Conservation (phyloP, 35 echinoderm and acorn worm species). For the Lytechinus pictus region DNA sequence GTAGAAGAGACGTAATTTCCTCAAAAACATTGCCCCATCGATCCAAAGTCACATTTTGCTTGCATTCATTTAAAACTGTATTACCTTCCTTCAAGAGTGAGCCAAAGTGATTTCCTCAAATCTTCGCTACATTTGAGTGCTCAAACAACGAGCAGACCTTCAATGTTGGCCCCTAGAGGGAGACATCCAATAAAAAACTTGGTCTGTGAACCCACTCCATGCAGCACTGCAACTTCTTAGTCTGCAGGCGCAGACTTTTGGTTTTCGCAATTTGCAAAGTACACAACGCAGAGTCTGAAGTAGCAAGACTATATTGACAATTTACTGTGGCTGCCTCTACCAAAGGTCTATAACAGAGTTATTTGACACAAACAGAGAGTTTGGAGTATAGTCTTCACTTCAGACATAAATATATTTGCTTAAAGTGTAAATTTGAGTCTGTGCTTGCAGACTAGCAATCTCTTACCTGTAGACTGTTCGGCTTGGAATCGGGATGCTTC, state of each 20-base stretch:
- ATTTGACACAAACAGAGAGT: too few species aligned
- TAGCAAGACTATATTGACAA: too few species aligned
- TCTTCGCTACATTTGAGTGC: background rate
- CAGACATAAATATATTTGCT: too few species aligned
- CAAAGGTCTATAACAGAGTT: too few species aligned
- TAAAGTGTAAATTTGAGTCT: too few species aligned
- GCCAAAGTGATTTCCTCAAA: background rate
- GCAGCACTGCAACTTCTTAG: too few species aligned
- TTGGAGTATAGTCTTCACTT: too few species aligned
- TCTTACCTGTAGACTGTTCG: conserved; percentile 27
- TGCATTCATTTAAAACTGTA: background rate
- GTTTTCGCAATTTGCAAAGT: too few species aligned
- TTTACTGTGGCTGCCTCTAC: too few species aligned
- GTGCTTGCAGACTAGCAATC: background rate
- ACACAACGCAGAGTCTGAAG: too few species aligned
- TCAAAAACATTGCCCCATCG: background rate
- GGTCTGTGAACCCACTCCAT: background rate
- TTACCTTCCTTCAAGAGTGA: background rate
- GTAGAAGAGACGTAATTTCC: background rate
- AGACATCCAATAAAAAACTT: background rate
- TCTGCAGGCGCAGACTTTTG: too few species aligned
- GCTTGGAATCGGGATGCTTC: background rate
- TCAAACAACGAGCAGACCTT: background rate
- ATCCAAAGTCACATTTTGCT: background rate
- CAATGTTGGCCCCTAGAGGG: background rate